Base-by-base conservation (phyloP, 2,113 vertebrate species). In the Platichthys stellatus region DNA sequence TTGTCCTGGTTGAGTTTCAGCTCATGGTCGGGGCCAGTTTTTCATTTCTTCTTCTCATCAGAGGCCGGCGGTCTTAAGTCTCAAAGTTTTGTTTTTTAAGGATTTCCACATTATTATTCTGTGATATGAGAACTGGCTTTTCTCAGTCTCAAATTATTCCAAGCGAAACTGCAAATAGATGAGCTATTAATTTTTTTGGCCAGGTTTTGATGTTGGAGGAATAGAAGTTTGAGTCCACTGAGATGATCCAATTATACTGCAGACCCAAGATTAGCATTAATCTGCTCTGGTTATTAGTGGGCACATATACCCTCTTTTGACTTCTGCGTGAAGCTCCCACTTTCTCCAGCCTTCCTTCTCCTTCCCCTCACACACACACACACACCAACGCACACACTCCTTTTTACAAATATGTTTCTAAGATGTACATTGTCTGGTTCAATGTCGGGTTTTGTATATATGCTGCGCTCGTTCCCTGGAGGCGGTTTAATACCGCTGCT, bases 201-300 rank as follows among this genome's bases (percentile, higher is more conserved):
- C 45, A 72, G 80, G 74, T 89, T 90, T 75, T 76, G 69, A 85
- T 79, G 75, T 80, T 63, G 78, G 78, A 85, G 43, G 81, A 65
- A 72, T 69, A 82, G 71, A 86, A 80, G 58, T 85, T 69, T 43
- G 80, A 78, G 53, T 88, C 83, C 60, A 56, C 85, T 76, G 82
- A 84, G 81, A 92, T 90, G 87, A 92, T 94, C 86, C 91, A 90
- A 86, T 92, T 92, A 91, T 89, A 86, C 90, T 78, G 74, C 78
- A 77, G 81, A 75, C 83, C 40, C 54, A 20, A 87, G 88, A 91
- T 94, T 93, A 90, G 83, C 80, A 86, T 86, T 89, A 90, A 93
- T 93, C 88, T 87, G 74, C 86, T 88, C 75, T 86, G 82, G 83
- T 90, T 93, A 90, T 90, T 92, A 91, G 79, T 43, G 20, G 76